Evolutionary conservation across 2,888 invertebrate species (phyloP), one percentile per base, ranked within the genome.

Genomic region (Spatulosminthurus flaviceps): DNA sequence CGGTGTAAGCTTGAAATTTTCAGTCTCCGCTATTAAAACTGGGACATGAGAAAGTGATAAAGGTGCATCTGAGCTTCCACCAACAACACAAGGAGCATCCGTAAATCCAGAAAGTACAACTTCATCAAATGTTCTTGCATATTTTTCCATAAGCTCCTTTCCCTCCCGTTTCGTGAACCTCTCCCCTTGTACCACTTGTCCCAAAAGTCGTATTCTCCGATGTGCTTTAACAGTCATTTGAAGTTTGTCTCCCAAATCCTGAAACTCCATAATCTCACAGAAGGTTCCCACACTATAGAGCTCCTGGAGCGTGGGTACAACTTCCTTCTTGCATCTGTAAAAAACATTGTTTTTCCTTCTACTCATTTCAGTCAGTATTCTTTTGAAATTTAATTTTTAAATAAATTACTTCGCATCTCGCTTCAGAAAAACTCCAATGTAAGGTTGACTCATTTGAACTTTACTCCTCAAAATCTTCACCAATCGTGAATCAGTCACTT

Each of bases 251-350:
- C 96, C 97, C 87, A 97, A 90, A 87, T 98, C 98, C 87, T 98
- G 97, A 89, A 99, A 92, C 88, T 99, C 98, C 86, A 97, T 95
- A 83, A 99, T 98, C 89, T 98, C 97, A 11, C 97, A 98, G 88
- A 99, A 99, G 1, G 97, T 95, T 11, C 99, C 99, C 29, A 97
- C 91, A 75, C 91, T 89, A 87, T 97, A 94, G 60, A 99, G 90
- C 83, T 99, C 98, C 81, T 93, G 92, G 29, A 98, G 86, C 77
- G 90, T 93, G 16, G 92, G 90, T 0, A 98, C 94, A 22, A 96
- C 90, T 87, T 98, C 98, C 0, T 92, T 90, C 83, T n/a, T 95
- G 87, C 94, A 94, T 84, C 91, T 92, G 86, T 21, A 87, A 85
- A 60, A 73, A 5, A n/a, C n/a, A n/a, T n/a, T n/a, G n/a, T n/a